These are phyloP conservation scores for Temnothorax curvispinosus DNA, from an alignment of 1,140 invertebrate genomes.

Conservation along the genomic window DNA sequence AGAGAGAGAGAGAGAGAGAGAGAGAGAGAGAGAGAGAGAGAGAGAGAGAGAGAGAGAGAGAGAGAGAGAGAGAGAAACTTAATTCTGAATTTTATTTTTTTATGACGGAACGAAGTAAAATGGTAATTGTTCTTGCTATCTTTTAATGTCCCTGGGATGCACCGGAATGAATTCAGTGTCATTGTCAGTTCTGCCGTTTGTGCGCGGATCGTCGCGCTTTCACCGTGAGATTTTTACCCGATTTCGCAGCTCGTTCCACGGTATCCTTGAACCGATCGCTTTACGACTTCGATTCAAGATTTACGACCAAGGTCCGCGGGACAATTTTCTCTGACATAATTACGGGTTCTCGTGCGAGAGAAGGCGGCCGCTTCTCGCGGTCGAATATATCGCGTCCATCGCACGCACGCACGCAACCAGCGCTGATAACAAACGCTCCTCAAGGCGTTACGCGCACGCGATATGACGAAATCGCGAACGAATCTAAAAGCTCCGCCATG, in stretches of 20 bases:
- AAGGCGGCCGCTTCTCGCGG: slow-evolving; percentile 21
- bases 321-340: slow-evolving; percentile 59
- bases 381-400: slow-evolving; percentile 35
- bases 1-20: background rate
- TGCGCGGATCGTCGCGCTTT: slow-evolving; percentile 39
- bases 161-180: background rate
- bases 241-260: background rate
- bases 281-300: slow-evolving; percentile 36
- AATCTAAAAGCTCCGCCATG: background rate
- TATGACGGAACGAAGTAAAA: background rate
- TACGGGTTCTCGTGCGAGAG: slow-evolving; percentile 37
- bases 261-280: slow-evolving; percentile 47
- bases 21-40: no score
- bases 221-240: slow-evolving; percentile 30
- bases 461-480: slow-evolving; percentile 19
- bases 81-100: background rate
- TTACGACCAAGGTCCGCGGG: slow-evolving; percentile 25
- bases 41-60: background rate
- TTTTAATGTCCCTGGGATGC: background rate
- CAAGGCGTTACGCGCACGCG: slow-evolving; percentile 40
- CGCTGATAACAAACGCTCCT: slow-evolving; percentile 30
- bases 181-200: slow-evolving; percentile 13
- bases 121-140: no score
- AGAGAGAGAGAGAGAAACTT: background rate
- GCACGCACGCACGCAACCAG: slow-evolving; percentile 34